Evolutionary conservation across 2,113 vertebrate genomes (phyloP).

Genomic region (Vulpes vulpes): DNA sequence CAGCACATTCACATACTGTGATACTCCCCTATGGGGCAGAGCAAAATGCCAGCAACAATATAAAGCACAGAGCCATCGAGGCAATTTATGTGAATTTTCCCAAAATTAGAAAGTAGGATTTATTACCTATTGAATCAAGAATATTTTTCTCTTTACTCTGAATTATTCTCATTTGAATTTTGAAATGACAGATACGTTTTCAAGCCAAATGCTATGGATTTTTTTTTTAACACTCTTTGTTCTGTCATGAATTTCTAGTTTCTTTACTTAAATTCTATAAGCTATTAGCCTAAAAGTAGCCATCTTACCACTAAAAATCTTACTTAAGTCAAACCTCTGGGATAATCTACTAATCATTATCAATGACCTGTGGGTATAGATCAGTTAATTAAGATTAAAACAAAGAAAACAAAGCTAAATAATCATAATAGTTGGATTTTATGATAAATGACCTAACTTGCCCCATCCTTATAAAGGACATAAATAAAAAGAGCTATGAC

Average conservation of each 20-base stretch:
- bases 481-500: background rate
- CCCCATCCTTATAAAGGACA: background rate
- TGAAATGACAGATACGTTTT: constrained; percentile 22
- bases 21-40: background rate
- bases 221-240: background rate
- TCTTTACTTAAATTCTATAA: constrained; percentile 40
- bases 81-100: background rate
- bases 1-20: background rate
- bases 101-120: background rate
- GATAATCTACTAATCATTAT: constrained; percentile 3
- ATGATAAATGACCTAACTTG: background rate
- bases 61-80: background rate
- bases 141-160: constrained; percentile 30
- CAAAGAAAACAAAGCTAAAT: constrained; percentile 58
- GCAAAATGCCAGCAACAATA: background rate
- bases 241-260: background rate
- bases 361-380: background rate
- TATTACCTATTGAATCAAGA: background rate
- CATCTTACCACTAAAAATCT: background rate
- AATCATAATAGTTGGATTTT: background rate
- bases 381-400: background rate
- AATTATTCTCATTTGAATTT: constrained; percentile 53
- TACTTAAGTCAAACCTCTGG: background rate
- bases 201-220: background rate
- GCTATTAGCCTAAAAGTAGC: background rate